Conservation (phyloP, 2,113 vertebrate species). For the Psilopsiagon aurifrons region DNA sequence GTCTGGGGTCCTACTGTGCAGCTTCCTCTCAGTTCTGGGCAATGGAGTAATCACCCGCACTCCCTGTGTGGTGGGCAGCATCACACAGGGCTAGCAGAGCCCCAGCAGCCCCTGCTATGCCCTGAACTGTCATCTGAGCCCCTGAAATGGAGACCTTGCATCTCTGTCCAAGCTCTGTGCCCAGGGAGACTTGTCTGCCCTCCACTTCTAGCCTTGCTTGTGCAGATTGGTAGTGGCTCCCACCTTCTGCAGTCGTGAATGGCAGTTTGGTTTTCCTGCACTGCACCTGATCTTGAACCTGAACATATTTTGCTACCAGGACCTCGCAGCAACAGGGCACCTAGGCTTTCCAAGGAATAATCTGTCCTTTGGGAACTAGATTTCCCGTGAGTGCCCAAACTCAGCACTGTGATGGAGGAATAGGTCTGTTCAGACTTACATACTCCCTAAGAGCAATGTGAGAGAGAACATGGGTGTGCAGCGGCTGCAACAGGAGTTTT, state of each 20-base stretch:
- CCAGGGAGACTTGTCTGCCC: background rate
- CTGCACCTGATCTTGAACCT: background rate
- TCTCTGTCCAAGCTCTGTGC: background rate
- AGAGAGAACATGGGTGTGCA: background rate
- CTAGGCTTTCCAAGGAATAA: background rate
- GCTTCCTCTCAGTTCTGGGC: background rate
- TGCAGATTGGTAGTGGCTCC: background rate
- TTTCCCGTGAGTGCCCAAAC: background rate
- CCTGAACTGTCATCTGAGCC: background rate
- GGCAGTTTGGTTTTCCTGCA: background rate
- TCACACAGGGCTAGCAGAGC: background rate
- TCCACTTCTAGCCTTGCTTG: background rate
- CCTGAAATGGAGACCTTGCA: background rate
- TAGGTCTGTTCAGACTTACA: background rate
- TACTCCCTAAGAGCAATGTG: background rate
- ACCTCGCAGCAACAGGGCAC: accelerated
- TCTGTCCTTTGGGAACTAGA: background rate
- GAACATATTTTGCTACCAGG: accelerated
- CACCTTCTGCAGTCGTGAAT: background rate
- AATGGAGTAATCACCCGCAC: background rate
- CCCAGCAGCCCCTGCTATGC: no score
- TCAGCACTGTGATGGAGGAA: background rate
- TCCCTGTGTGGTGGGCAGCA: background rate
- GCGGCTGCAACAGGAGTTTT: background rate
- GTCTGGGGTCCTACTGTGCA: accelerated